phyloP scores from a whole-genome alignment of 1,140 invertebrate species.

The Andrena cerasifolii region DNA sequence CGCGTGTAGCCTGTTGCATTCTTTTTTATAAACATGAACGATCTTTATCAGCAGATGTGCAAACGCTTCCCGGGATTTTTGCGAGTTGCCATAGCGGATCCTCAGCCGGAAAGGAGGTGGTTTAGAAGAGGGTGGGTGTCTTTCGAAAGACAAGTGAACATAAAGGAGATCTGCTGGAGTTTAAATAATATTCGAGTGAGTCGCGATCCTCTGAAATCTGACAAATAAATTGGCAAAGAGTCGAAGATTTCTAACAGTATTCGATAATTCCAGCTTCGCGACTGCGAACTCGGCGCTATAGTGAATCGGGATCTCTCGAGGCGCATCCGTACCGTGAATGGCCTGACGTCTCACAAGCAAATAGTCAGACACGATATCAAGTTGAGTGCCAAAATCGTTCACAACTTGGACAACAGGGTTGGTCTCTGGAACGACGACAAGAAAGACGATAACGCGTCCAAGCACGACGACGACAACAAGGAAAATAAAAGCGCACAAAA shows the following conservation, averaged over 20 bases:
- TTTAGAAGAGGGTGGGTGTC: slow-evolving; percentile 99
- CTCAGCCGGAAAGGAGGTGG: slow-evolving; percentile 96
- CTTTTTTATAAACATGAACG: slow-evolving; percentile 15
- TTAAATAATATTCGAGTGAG: slow-evolving; percentile 95
- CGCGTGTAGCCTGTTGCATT: not conserved
- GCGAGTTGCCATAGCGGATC: slow-evolving; percentile 98
- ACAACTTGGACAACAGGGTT: slow-evolving; percentile 94
- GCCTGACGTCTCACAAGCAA: slow-evolving; percentile 94
- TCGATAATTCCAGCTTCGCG: slow-evolving; percentile 85
- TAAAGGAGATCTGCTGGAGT: slow-evolving; percentile 99
- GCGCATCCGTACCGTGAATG: slow-evolving; percentile 95
- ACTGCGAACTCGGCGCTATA: slow-evolving; percentile 96
- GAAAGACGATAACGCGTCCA: slow-evolving; percentile 71
- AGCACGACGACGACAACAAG: slow-evolving; percentile 65
- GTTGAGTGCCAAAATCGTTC: slow-evolving; percentile 96
- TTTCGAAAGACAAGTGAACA: slow-evolving; percentile 97
- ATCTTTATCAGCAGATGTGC: slow-evolving; percentile 88
- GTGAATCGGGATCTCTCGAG: slow-evolving; percentile 97
- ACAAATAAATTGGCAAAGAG: not conserved
- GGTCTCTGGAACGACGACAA: slow-evolving; percentile 89
- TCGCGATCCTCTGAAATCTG: not conserved
- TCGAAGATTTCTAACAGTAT: not conserved
- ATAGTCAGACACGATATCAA: slow-evolving; percentile 96
- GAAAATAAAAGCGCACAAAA: slow-evolving; percentile 64
- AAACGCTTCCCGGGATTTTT: slow-evolving; percentile 97